Conservation (phyloP, 2,113 vertebrate genomes). For the Cairina moschata region DNA sequence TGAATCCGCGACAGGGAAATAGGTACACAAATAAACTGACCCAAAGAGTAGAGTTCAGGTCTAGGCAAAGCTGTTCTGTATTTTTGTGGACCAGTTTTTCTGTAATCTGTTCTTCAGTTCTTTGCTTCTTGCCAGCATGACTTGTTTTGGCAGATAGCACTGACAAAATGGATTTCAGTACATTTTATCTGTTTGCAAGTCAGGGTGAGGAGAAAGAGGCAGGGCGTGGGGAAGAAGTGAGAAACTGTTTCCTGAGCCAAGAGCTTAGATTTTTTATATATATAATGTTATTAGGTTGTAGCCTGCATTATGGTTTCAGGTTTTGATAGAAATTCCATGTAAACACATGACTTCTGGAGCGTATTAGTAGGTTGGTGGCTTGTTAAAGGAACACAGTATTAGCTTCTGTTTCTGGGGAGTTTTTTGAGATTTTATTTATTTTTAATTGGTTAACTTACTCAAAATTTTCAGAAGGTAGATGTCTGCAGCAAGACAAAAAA, state of each 20-base stretch:
- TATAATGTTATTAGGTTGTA: not conserved
- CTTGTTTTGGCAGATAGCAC: not conserved
- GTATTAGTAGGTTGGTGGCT: not conserved
- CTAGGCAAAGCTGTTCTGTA: not conserved
- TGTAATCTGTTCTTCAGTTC: not conserved
- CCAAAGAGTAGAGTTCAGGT: not conserved
- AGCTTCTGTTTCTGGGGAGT: not conserved
- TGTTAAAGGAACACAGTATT: not conserved
- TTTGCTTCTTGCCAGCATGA: not conserved
- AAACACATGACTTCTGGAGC: not conserved
- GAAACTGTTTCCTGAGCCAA: not conserved
- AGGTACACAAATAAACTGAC: not conserved
- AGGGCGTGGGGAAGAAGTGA: not conserved
- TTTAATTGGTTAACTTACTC: not conserved
- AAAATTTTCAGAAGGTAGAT: not conserved
- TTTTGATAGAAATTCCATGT: not conserved
- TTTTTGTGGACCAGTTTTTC: not conserved
- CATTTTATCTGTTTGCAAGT: not conserved
- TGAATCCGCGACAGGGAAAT: not conserved
- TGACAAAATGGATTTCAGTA: not conserved
- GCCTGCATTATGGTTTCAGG: not conserved
- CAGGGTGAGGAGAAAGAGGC: not conserved
- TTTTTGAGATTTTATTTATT: not conserved
- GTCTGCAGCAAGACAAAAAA: not conserved
- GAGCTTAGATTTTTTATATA: not conserved